phyloP scores from a whole-genome alignment of 2,797 vertebrate species.

The Podarcis lilfordi region DNA sequence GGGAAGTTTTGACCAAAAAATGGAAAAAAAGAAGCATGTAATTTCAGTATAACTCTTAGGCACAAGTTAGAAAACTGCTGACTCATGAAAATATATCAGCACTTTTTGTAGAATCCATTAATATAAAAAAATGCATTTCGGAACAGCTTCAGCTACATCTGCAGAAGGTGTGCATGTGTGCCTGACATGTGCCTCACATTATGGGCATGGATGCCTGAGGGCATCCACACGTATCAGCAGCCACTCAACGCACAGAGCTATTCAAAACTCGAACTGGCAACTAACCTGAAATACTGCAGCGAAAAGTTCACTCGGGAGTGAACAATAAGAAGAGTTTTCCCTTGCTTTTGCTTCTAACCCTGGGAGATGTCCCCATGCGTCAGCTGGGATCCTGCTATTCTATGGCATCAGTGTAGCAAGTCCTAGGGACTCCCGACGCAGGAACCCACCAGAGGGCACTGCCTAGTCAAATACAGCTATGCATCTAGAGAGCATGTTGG shows the following conservation, averaged over 20 bases:
- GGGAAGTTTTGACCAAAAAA: conserved; percentile 77
- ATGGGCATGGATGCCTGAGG: conserved; percentile 60
- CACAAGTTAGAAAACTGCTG: conserved; percentile 84
- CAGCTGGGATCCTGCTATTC: conserved; percentile 48
- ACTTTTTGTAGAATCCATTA: conserved; percentile 71
- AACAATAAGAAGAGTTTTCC: conserved; percentile 51
- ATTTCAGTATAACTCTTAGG: conserved; percentile 82
- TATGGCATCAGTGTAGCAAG: conserved; percentile 42
- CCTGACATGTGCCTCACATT: conserved; percentile 5
- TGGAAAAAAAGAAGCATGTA: conserved; percentile 54
- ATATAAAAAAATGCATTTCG: conserved; percentile 80
- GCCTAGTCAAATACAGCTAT: conserved; percentile 51
- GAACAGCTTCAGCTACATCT: conserved; percentile 67
- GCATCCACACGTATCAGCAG: conserved; percentile 59
- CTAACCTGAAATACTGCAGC: conserved; percentile 78
- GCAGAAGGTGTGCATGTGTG: conserved; percentile 64
- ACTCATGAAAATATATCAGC: conserved; percentile 82
- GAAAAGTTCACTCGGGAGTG: conserved; percentile 63
- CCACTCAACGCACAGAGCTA: conserved; percentile 70
- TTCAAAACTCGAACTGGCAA: conserved; percentile 71
- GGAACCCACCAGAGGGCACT: conserved; percentile 34
- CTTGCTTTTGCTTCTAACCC: conserved; percentile 67
- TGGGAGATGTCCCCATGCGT: conserved; percentile 44
- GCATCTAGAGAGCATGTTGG: conserved; percentile 66
- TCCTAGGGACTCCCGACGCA: conserved; percentile 48